Percentiles rank a stretch among this genome's conserved stretches.
Evolutionary conservation across 2,797 vertebrate species (phyloP).

Genomic region (Ambastaia sidthimunki): DNA sequence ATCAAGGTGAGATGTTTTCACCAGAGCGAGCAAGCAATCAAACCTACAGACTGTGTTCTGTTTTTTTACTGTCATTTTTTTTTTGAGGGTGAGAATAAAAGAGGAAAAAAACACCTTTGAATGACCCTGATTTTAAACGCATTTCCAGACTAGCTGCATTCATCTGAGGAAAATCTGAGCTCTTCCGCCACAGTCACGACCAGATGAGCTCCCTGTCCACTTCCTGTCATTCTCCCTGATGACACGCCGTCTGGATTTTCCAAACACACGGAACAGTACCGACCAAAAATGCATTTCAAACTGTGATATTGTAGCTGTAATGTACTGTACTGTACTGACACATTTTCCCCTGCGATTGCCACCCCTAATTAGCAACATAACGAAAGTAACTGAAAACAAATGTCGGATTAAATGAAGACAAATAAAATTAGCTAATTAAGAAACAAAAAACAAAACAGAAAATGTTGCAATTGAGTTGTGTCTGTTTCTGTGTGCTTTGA

Average conservation of each 20-base stretch:
- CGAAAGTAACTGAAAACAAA: not conserved
- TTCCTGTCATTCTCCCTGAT: not conserved
- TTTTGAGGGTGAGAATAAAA: conserved; percentile 36
- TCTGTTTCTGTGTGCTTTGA: not conserved
- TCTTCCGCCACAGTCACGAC: not conserved
- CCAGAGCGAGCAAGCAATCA: conserved; percentile 32
- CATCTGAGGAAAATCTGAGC: conserved; percentile 12
- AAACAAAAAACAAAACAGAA: not conserved
- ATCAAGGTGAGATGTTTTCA: conserved; percentile 37
- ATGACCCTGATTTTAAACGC: conserved; percentile 44
- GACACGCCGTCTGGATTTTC: not conserved
- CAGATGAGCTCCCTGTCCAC: not conserved
- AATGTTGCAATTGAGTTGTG: not conserved
- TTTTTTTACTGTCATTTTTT: conserved; percentile 21
- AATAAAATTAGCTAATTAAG: not conserved
- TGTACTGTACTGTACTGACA: not conserved
- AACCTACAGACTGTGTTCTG: conserved; percentile 26
- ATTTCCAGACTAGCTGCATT: conserved; percentile 24
- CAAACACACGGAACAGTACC: not conserved
- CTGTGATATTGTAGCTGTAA: not conserved
- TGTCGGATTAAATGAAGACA: not conserved
- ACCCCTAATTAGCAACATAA: not conserved
- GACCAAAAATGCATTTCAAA: not conserved
- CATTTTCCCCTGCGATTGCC: not conserved
- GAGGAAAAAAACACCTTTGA: conserved; percentile 1